Base-by-base conservation (phyloP, 2,888 invertebrate genomes). In the Pimpla rufipes region DNA sequence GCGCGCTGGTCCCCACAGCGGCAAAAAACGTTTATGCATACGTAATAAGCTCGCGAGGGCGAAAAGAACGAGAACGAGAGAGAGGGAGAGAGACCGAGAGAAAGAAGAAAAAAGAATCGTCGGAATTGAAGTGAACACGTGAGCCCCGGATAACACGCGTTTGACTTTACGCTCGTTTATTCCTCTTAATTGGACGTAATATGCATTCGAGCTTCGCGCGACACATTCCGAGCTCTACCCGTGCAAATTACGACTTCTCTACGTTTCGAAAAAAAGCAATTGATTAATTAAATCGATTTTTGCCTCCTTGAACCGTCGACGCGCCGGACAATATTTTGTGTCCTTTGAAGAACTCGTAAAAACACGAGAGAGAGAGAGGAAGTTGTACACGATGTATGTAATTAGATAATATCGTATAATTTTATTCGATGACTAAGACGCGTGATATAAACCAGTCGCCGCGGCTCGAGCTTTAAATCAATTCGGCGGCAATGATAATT, bases 401-500 rank as follows among this genome's bases (percentile, higher is more conserved):
- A n/a, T n/a, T n/a, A n/a, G n/a, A n/a, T 10, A 55, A 55, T 11
- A 11, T 55, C 21, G 11, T 23, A 11, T 55, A 23, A 55, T 55
- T 55, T 55, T 4, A 23, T 21, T 3, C 10, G 21, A 23, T 23
- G 23, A 55, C 55, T 55, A 23, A 10, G 52, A 55, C 40, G 6
- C 21, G 13, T 16, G 57, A 66, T 6, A 47, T 5, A 29, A 42
- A 13, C 18, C 59, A 37, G 45, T 59, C 16, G 45, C 45, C 55
- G 29, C 2, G 29, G 45, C 11, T 35, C 13, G 40, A 55, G 42
- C 52, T 42, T 42, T 76, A 13, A 55, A 35, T 10, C 75, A 76
- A 66, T 76, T 76, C 66, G 23, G 66, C 66, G 55, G 75, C 66
- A 76, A 76, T 68, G 23, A 78, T 47, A 6, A 59, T 89, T 89